Evolutionary conservation across 2,797 vertebrate species (phyloP).

Genomic region (Paramormyrops hopkinsi): DNA sequence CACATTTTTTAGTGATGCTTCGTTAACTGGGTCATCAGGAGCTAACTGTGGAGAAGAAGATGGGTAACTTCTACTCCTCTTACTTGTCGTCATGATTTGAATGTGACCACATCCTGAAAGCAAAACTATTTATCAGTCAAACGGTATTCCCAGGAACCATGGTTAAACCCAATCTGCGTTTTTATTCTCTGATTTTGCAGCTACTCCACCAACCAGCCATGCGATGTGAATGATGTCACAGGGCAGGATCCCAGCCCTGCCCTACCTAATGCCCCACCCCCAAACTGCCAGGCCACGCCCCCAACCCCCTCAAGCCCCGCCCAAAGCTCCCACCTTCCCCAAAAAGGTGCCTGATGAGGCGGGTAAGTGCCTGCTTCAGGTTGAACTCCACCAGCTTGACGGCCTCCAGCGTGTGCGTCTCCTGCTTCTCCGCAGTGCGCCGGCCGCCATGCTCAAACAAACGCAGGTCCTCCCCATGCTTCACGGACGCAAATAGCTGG

Average conservation of each 20-base stretch:
- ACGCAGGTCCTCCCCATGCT: slow-evolving; percentile 63
- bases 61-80: not conserved
- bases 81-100: not conserved
- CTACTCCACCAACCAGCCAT: not conserved
- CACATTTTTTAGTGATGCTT: not conserved
- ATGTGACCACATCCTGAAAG: not conserved
- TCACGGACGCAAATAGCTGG: slow-evolving; percentile 74
- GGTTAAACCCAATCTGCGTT: not conserved
- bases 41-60: not conserved
- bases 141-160: not conserved
- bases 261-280: not conserved
- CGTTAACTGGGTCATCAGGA: not conserved
- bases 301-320: not conserved
- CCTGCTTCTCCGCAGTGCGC: slow-evolving; percentile 76
- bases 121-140: not conserved
- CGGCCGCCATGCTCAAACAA: slow-evolving; percentile 73
- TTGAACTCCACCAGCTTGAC: slow-evolving; percentile 78
- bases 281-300: not conserved
- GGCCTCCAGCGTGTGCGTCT: slow-evolving; percentile 81
- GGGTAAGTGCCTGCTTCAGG: slow-evolving; percentile 74
- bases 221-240: not conserved
- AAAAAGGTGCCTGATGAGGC: slow-evolving; percentile 76
- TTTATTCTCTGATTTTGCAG: not conserved
- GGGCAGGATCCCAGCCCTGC: not conserved
- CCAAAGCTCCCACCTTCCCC: slow-evolving; percentile 68